phyloP scores from a whole-genome alignment of 2,888 invertebrate species.

The Atethmia centrago region DNA sequence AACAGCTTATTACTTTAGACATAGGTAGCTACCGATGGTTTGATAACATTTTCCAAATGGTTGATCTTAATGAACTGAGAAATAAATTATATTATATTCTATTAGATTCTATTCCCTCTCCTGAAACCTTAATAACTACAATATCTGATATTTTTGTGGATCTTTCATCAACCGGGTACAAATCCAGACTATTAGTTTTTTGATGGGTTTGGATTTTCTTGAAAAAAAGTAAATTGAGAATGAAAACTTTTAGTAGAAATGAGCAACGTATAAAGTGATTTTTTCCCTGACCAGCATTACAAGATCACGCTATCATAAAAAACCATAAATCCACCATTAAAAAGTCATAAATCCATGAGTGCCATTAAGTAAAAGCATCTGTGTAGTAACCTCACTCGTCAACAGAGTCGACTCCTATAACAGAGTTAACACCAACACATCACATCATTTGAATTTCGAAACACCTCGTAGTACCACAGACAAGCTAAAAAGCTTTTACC shows the following conservation, averaged over 20 bases:
- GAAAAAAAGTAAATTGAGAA: neutral
- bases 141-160: no score
- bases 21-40: neutral
- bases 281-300: neutral
- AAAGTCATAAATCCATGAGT: neutral
- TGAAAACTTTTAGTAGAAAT: no score
- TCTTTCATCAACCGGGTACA: no score
- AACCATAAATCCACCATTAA: slow-evolving; percentile 10
- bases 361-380: neutral
- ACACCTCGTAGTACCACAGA: slow-evolving; percentile 47
- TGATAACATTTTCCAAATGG: neutral
- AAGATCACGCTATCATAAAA: neutral
- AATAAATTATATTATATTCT: no score
- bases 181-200: no score
- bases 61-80: no score
- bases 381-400: neutral
- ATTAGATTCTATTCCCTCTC: no score
- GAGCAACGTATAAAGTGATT: no score
- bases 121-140: no score
- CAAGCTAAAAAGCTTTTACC: slow-evolving; percentile 53
- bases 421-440: slow-evolving; percentile 13
- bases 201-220: neutral
- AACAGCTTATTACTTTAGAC: neutral
- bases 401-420: slow-evolving; percentile 6
- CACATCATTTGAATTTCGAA: slow-evolving; percentile 48